Evolutionary conservation across 2,888 invertebrate species (phyloP).

Genomic region (Watsonalla binaria): DNA sequence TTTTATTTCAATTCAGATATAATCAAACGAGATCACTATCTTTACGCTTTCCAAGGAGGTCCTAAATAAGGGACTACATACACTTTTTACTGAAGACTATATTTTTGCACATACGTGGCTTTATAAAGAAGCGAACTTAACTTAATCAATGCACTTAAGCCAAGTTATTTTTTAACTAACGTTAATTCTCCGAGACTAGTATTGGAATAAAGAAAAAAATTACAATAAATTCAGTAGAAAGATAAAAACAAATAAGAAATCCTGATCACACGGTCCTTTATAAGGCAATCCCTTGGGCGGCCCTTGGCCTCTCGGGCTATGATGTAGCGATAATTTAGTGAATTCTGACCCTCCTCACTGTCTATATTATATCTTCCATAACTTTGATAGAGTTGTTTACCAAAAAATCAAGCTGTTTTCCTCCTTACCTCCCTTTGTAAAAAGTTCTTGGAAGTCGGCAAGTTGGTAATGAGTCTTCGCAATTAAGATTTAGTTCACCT

Average conservation of each 20-base stretch:
- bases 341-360: conserved; percentile 16
- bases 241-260: conserved; percentile 34
- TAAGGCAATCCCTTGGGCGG: conserved; percentile 31
- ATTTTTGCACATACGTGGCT: too few species aligned
- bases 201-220: conserved; percentile 5
- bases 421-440: not conserved
- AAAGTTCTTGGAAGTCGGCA: not conserved
- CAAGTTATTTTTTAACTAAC: too few species aligned
- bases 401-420: not conserved
- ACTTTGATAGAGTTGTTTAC: conserved; percentile 1
- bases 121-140: too few species aligned
- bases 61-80: too few species aligned
- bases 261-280: conserved; percentile 27
- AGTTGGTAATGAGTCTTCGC: not conserved
- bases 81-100: too few species aligned
- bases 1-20: too few species aligned
- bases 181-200: not conserved
- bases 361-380: conserved; percentile 4
- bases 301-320: conserved; percentile 27
- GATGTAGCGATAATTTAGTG: conserved; percentile 39
- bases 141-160: too few species aligned
- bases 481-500: not conserved
- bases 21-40: too few species aligned
- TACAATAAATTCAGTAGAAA: conserved; percentile 16
- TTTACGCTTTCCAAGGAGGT: too few species aligned